Percentiles rank a stretch among this genome's conserved stretches.
phyloP scores from a whole-genome alignment of 2,113 vertebrate genomes.

The Anser cygnoides region DNA sequence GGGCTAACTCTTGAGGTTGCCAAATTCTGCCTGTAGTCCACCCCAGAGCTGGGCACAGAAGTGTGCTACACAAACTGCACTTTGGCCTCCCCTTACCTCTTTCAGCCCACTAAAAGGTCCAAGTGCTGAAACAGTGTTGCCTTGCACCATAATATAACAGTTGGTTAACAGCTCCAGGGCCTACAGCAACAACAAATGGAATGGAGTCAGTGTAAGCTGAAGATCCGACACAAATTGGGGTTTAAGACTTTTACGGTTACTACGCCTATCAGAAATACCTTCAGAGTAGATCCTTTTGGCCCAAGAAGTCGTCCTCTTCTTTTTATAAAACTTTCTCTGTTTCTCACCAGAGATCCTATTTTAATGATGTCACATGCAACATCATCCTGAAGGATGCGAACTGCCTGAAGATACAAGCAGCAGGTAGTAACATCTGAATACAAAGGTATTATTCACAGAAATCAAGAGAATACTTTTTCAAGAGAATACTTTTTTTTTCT shows the following conservation, averaged over 20 bases:
- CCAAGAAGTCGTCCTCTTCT: slow-evolving; percentile 93
- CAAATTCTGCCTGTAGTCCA: rapidly evolving
- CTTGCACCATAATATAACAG: slow-evolving; percentile 98
- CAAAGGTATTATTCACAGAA: not conserved
- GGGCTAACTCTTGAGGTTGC: rapidly evolving
- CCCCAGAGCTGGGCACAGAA: rapidly evolving
- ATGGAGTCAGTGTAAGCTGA: not conserved
- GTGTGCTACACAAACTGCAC: not conserved
- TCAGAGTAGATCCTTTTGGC: slow-evolving; percentile 95
- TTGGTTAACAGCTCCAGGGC: slow-evolving; percentile 93
- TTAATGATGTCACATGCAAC: slow-evolving; percentile 97
- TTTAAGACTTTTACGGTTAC: not conserved
- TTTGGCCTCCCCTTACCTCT: slow-evolving; percentile 80
- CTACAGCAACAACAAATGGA: slow-evolving; percentile 64
- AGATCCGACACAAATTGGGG: not conserved
- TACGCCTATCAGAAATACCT: slow-evolving; percentile 76
- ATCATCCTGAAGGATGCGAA: slow-evolving; percentile 93
- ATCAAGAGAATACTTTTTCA: not conserved
- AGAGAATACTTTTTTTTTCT: too few species aligned
- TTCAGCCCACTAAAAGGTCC: slow-evolving; percentile 91
- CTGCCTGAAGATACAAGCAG: slow-evolving; percentile 78
- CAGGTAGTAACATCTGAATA: not conserved
- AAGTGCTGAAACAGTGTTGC: slow-evolving; percentile 94
- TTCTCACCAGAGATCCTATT: slow-evolving; percentile 91
- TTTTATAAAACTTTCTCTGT: slow-evolving; percentile 94